phyloP scores from a whole-genome alignment of 2,113 vertebrate genomes.

The Hypomesus transpacificus region DNA sequence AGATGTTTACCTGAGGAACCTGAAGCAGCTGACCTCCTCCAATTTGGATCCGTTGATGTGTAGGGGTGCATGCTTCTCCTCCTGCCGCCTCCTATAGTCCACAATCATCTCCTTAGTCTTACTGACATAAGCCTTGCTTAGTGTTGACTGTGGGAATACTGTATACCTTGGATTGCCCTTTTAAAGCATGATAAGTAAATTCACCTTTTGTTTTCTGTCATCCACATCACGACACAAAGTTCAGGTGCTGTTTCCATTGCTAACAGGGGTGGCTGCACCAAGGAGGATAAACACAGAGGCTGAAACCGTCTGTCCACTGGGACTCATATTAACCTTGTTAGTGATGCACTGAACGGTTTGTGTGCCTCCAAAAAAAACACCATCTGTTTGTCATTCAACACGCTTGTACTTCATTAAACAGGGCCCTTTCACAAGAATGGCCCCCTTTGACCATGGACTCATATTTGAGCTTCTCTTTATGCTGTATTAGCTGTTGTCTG shows the following conservation, averaged over 20 bases:
- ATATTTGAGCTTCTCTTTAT: slow-evolving; percentile 56
- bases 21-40: no score
- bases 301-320: slow-evolving; percentile 51
- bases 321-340: slow-evolving; percentile 66
- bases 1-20: no score
- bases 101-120: no score
- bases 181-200: slow-evolving; percentile 41
- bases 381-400: slow-evolving; percentile 63
- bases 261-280: slow-evolving; percentile 44
- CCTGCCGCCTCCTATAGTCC: no score
- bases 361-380: slow-evolving; percentile 37
- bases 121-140: no score
- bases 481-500: slow-evolving; percentile 52
- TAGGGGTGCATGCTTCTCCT: no score
- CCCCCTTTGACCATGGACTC: slow-evolving; percentile 27
- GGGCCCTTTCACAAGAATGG: slow-evolving; percentile 48
- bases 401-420: slow-evolving; percentile 60
- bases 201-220: slow-evolving; percentile 45
- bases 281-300: slow-evolving; percentile 51
- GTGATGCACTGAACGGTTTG: slow-evolving; percentile 52
- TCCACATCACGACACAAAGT: slow-evolving; percentile 36
- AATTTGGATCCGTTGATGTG: no score
- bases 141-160: neutral
- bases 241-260: slow-evolving; percentile 28
- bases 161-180: slow-evolving; percentile 10